A percentile compares a stretch with the other conserved stretches of the same genome.
phyloP scores from a whole-genome alignment of 2,888 invertebrate genomes.

The Plebejus argus region DNA sequence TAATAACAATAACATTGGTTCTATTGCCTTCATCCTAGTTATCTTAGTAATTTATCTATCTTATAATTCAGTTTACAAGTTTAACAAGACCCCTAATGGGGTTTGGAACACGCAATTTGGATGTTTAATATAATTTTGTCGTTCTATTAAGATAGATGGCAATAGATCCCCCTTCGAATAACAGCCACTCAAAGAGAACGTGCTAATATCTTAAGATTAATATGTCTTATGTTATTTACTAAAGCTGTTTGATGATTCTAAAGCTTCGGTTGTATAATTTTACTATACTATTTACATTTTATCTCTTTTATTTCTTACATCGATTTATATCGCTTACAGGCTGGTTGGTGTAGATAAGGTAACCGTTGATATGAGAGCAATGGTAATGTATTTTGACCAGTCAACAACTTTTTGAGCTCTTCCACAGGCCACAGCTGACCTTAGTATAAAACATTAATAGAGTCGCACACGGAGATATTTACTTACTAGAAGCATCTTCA shows the following conservation, averaged over 20 bases:
- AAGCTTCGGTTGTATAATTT: background rate
- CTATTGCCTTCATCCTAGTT: background rate
- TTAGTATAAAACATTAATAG: too few relatives aligned
- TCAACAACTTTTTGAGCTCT: too few relatives aligned
- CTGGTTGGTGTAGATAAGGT: too few relatives aligned
- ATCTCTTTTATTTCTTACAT: too few relatives aligned
- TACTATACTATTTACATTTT: background rate
- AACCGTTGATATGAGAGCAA: too few relatives aligned
- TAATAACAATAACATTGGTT: conserved; percentile 1
- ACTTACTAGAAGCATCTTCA: too few relatives aligned
- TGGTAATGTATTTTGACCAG: too few relatives aligned
- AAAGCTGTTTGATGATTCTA: background rate
- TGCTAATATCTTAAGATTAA: conserved; percentile 2
- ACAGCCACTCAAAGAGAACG: conserved; percentile 9
- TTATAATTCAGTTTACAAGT: conserved; percentile 31
- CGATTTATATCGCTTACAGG: too few relatives aligned
- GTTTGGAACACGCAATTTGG: conserved; percentile 36
- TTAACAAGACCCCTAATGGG: conserved; percentile 34
- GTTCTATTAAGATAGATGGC: conserved; percentile 19
- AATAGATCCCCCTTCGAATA: conserved; percentile 7
- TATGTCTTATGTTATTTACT: conserved; percentile 6
- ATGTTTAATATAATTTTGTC: conserved; percentile 33
- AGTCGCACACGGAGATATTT: too few relatives aligned
- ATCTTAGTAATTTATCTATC: conserved; percentile 32
- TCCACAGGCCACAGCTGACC: too few relatives aligned